Conservation (phyloP, 2,888 invertebrate genomes). For the Clitarchus hookeri region DNA sequence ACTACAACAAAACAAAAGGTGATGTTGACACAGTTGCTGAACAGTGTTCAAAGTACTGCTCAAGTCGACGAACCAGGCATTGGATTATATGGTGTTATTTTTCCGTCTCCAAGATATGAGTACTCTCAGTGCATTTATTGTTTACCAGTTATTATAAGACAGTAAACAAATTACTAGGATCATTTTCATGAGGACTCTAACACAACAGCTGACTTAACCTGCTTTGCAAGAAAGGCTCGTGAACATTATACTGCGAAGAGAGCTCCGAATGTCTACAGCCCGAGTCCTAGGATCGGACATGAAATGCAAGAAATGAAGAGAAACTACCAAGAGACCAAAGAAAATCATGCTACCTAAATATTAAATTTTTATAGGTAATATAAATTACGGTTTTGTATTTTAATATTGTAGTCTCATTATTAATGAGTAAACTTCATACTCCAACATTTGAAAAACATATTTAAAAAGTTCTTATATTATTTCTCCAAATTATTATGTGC, state of each 20-base stretch:
- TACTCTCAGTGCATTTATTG: not conserved
- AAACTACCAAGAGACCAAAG: not conserved
- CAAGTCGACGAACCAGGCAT: constrained; percentile 43
- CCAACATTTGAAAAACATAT: too few species aligned
- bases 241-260: constrained; percentile 9
- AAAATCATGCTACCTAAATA: too few species aligned
- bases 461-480: too few species aligned
- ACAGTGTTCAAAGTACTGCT: constrained; percentile 45
- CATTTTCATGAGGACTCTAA: not conserved
- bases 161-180: constrained; percentile 3
- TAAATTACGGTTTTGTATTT: too few species aligned
- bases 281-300: not conserved
- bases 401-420: too few species aligned
- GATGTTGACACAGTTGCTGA: constrained; percentile 45
- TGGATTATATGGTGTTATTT: constrained; percentile 43
- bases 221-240: not conserved
- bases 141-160: constrained; percentile 21
- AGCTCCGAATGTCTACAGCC: constrained; percentile 3
- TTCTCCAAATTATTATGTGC: too few species aligned
- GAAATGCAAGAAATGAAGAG: not conserved
- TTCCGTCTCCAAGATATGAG: constrained; percentile 42
- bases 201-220: not conserved
- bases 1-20: constrained; percentile 46
- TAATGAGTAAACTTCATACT: too few species aligned
- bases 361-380: too few species aligned